Conservation (phyloP, 1,140 invertebrate species). For the Ips typographus region DNA sequence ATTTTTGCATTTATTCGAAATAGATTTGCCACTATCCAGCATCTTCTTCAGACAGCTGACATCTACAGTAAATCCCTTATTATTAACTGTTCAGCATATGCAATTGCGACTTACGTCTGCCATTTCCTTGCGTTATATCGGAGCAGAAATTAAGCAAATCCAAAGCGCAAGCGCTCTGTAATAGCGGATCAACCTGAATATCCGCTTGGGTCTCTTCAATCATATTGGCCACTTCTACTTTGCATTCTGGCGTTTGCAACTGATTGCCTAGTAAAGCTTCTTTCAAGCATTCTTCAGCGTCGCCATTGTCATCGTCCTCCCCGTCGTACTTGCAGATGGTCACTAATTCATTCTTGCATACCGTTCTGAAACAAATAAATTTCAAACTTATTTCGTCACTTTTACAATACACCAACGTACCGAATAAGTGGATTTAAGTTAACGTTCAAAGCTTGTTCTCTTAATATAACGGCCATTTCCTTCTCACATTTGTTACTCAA, state of each 20-base stretch:
- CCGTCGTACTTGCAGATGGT: constrained; percentile 61
- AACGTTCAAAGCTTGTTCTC: constrained; percentile 85
- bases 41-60: constrained; percentile 78
- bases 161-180: constrained; percentile 75
- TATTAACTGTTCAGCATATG: neutral
- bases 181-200: constrained; percentile 79
- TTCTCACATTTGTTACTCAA: constrained; percentile 74
- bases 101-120: constrained; percentile 67
- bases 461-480: constrained; percentile 77
- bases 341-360: constrained; percentile 72
- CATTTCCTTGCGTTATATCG: constrained; percentile 80
- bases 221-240: constrained; percentile 76
- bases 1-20: constrained; percentile 74
- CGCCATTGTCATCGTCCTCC: constrained; percentile 60
- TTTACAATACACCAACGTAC: constrained; percentile 37
- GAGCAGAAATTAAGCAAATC: constrained; percentile 84
- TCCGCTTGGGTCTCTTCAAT: constrained; percentile 80
- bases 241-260: constrained; percentile 73
- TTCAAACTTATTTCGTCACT: neutral
- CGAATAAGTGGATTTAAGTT: constrained; percentile 81
- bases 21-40: constrained; percentile 65
- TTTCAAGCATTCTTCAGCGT: constrained; percentile 87
- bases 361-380: constrained; percentile 54
- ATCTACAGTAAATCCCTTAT: constrained; percentile 56
- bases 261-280: constrained; percentile 70